Percentiles rank a stretch among this genome's conserved stretches.
Evolutionary conservation across 2,797 vertebrate genomes (phyloP).

Genomic region (Siniperca undulata): DNA sequence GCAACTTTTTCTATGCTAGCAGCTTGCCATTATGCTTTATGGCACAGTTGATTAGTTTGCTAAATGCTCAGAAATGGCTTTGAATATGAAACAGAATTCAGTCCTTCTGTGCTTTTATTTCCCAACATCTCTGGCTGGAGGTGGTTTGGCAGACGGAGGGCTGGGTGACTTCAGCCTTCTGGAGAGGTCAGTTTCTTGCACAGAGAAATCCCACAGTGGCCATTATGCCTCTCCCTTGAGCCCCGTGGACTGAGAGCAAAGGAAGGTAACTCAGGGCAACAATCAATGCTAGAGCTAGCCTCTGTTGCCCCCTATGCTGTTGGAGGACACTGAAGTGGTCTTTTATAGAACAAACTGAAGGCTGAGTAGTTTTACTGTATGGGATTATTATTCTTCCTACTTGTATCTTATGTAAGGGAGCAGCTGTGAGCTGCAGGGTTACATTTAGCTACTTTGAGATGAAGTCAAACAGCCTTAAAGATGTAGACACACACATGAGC

Average conservation of each 20-base stretch:
- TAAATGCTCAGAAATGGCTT: constrained; percentile 54
- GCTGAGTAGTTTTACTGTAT: constrained; percentile 23
- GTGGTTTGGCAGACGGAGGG: constrained; percentile 45
- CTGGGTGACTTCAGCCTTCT: constrained; percentile 63
- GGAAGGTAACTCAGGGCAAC: constrained; percentile 67
- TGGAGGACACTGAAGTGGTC: constrained; percentile 39
- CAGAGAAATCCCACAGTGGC: constrained; percentile 50
- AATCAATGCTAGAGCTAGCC: constrained; percentile 47
- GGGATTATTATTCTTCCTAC: constrained; percentile 26
- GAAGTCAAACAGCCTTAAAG: constrained; percentile 11
- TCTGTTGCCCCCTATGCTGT: constrained; percentile 34
- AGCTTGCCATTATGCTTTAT: constrained; percentile 30
- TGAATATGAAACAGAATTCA: constrained; percentile 51
- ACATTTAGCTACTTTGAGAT: constrained; percentile 14
- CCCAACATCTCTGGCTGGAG: constrained; percentile 29
- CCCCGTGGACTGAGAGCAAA: constrained; percentile 53
- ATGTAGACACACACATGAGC: constrained; percentile 18
- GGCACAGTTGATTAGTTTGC: constrained; percentile 23
- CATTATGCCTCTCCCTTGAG: constrained; percentile 57
- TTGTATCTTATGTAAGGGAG: constrained; percentile 24
- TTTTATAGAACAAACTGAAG: constrained; percentile 39
- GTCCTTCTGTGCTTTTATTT: constrained; percentile 31
- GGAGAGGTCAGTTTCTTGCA: constrained; percentile 60
- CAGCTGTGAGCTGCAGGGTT: constrained; percentile 48
- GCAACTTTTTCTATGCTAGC: constrained; percentile 18